Conservation (phyloP, 2,797 vertebrate species). For the Smutsia temminckii region DNA sequence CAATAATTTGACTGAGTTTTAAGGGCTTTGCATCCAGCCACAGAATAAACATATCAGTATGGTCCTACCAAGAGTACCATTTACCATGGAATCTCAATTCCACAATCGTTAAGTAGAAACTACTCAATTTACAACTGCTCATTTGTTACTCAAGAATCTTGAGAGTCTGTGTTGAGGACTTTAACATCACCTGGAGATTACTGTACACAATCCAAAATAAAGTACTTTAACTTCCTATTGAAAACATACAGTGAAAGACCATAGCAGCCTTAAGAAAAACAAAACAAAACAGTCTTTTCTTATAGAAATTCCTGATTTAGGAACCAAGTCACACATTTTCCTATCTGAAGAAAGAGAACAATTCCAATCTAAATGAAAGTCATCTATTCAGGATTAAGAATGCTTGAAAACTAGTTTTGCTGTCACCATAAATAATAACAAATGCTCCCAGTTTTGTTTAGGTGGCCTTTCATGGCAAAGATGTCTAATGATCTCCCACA, state of each 20-base stretch:
- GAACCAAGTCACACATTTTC: constrained; percentile 7
- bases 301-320: background rate
- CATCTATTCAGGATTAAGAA: constrained; percentile 32
- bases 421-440: constrained; percentile 32
- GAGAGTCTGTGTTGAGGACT: constrained; percentile 55
- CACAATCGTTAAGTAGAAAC: constrained; percentile 27
- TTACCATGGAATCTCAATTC: constrained; percentile 38
- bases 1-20: constrained; percentile 62
- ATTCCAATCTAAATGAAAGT: constrained; percentile 8
- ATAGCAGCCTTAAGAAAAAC: background rate
- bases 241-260: constrained; percentile 11
- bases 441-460: constrained; percentile 37
- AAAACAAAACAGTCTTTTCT: background rate
- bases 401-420: constrained; percentile 29
- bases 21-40: constrained; percentile 28
- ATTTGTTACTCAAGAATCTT: constrained; percentile 43
- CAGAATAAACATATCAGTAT: constrained; percentile 35
- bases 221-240: constrained; percentile 38
- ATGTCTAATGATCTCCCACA: background rate
- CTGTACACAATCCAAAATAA: constrained; percentile 50
- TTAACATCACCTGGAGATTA: constrained; percentile 47
- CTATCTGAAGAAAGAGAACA: background rate
- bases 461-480: constrained; percentile 11
- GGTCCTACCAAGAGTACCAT: background rate
- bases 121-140: constrained; percentile 50